Evolutionary conservation across 2,113 vertebrate genomes (phyloP).

Genomic region (Drymodes brunneopygia): DNA sequence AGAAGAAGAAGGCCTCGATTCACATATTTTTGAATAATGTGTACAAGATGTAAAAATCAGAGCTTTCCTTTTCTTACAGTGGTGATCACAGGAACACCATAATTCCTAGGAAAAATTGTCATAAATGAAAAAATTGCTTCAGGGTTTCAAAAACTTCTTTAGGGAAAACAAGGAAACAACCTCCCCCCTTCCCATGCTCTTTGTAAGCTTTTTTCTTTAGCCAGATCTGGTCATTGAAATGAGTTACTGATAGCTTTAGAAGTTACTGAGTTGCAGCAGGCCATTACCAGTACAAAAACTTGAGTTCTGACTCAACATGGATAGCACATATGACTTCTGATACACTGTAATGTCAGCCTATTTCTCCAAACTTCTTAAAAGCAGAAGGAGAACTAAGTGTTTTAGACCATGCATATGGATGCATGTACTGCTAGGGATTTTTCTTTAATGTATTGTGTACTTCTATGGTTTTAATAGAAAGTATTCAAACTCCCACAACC

Average conservation of each 20-base stretch:
- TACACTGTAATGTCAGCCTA: neutral
- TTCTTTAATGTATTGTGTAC: neutral
- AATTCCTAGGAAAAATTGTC: neutral
- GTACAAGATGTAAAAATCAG: neutral
- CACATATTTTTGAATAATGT: neutral
- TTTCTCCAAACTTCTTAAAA: neutral
- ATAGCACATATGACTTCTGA: neutral
- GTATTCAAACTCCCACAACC: neutral
- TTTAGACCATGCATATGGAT: neutral
- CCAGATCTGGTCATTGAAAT: neutral
- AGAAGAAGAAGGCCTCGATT: neutral
- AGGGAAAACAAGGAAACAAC: neutral
- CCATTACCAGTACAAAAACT: neutral
- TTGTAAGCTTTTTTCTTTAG: neutral
- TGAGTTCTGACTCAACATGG: neutral
- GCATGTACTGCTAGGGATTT: neutral
- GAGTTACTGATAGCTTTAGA: neutral
- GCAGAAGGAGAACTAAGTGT: neutral
- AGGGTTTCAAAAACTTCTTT: neutral
- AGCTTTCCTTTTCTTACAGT: neutral
- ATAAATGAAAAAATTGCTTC: neutral
- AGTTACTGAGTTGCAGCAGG: neutral
- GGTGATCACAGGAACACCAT: neutral
- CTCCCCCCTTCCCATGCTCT: accelerated
- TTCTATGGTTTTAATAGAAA: neutral